phyloP scores from a whole-genome alignment of 2,113 vertebrate genomes.

The Zonotrichia leucophrys region DNA sequence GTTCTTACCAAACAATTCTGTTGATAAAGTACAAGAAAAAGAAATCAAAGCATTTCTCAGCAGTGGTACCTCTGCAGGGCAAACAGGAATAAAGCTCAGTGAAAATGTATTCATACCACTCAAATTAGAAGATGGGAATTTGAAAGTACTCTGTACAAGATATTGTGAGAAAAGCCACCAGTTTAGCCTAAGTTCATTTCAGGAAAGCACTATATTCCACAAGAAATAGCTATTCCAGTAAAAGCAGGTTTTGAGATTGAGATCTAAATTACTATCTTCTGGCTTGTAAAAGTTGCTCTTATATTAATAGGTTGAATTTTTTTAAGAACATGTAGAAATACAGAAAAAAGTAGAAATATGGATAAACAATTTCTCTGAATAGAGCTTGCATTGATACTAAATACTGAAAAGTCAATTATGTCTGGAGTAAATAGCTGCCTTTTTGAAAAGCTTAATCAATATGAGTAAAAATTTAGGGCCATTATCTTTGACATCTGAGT shows the following conservation, averaged over 20 bases:
- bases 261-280: not conserved
- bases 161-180: not conserved
- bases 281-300: not conserved
- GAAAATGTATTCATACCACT: constrained; percentile 26
- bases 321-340: not conserved
- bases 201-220: not conserved
- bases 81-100: constrained; percentile 29
- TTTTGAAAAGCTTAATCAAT: not conserved
- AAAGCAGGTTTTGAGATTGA: not conserved
- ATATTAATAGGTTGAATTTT: not conserved
- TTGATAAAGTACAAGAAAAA: constrained; percentile 27
- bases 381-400: not conserved
- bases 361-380: not conserved
- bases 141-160: constrained; percentile 2
- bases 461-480: not conserved
- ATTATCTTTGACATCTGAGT: not conserved
- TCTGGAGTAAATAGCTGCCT: not conserved
- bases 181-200: not conserved
- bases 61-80: constrained; percentile 26
- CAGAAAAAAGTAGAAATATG: rapidly evolving
- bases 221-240: not conserved
- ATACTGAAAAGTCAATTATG: not conserved
- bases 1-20: constrained; percentile 41
- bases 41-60: constrained; percentile 5
- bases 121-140: constrained; percentile 27